phyloP scores from a whole-genome alignment of 2,113 vertebrate genomes.

The Gymnorhina tibicen region DNA sequence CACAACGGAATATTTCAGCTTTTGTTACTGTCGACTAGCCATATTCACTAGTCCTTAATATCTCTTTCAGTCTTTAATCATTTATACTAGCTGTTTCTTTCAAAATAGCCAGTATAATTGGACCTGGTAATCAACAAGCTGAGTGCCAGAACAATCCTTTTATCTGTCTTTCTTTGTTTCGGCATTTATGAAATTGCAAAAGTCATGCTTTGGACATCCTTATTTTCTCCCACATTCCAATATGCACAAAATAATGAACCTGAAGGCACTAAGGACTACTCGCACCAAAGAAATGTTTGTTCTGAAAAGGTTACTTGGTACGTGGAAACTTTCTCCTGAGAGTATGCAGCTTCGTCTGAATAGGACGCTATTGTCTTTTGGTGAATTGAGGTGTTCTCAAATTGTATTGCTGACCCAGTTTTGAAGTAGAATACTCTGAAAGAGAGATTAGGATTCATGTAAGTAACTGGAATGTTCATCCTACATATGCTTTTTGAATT shows the following conservation, averaged over 20 bases:
- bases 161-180: not conserved
- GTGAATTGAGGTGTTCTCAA: not conserved
- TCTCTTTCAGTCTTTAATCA: not conserved
- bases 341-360: not conserved
- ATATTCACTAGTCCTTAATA: not conserved
- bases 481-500: not conserved
- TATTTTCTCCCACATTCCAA: not conserved
- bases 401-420: not conserved
- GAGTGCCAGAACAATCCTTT: not conserved
- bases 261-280: not conserved
- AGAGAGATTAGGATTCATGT: not conserved
- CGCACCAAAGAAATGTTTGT: not conserved
- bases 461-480: not conserved
- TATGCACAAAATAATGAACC: not conserved
- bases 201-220: not conserved
- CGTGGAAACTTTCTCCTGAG: not conserved
- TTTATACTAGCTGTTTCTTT: not conserved
- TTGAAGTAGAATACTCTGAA: not conserved
- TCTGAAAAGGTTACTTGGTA: not conserved
- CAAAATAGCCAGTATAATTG: not conserved
- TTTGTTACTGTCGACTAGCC: not conserved
- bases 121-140: not conserved
- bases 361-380: not conserved
- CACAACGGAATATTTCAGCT: not conserved
- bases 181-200: not conserved